Base-by-base conservation (phyloP, 2,113 vertebrate genomes). In the Myrmecobius fasciatus region DNA sequence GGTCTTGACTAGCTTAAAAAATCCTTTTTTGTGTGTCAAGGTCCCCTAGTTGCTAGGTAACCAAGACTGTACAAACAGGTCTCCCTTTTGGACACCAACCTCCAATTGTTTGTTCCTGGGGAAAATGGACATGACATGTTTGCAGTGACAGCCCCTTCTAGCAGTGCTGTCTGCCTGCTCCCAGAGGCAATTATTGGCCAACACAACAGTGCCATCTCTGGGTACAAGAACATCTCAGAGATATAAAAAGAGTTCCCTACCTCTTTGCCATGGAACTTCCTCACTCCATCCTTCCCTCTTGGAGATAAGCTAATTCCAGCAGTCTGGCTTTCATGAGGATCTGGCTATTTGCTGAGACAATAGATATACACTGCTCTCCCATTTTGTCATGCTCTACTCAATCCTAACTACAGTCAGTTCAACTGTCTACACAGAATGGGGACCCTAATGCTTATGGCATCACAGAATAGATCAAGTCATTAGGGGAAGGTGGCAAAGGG, bases 21-120 rank as follows among this genome's bases (percentile, higher is more conserved):
- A 60, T 88, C 95, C 94, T 91, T 96, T 94, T 91, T 52, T 47
- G 93, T 95, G 89, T 92, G 91, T 92, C 89, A 97, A 94, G 94
- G 91, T 52, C 94, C 95, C 94, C 83, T 89, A n/a, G 97, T 97
- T 97, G 96, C 98, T 96, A 97, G 96, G 98, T 96, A 97, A 97
- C 97, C 0, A 22, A 91, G 92, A 51, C 95, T 94, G 97, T 96
- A 97, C 94, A 94, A 97, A 93, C 94, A 95, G 94, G 95, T 89
- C 25, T 89, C n/a, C 83, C 83, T 53, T 47, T 49, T 0, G 0
- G 94, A 89, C 52, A 26, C 54, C 88, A 89, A 24, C n/a, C 67
- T 83, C n/a, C 67, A 83, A 83, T 2, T 2, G 17, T 43, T 83
- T 2, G 17, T 43, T 83, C 67, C 67, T 17, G 24, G n/a, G 67